Base-by-base conservation (phyloP, 2,888 invertebrate species). In the Plebejus melissa region DNA sequence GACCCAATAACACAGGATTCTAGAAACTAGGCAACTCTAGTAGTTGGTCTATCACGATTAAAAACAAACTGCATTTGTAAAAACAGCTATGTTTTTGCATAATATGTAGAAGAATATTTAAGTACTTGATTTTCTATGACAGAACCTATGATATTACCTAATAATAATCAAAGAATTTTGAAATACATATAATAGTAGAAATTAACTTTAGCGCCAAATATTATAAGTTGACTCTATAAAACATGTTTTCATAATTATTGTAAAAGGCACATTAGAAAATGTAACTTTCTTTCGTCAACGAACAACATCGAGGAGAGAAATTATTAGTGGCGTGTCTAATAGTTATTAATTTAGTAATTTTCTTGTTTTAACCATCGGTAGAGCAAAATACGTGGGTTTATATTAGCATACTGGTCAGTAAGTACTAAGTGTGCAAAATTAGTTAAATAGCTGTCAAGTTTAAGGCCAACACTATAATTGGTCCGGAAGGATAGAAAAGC, bases 261-360 rank as follows among this genome's bases (percentile, higher is more conserved):
- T 41, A 70, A 70, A 9, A 70, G 50, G 32, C 72, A 54, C 72
- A 54, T 72, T 72, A 72, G 72, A 72, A 72, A 72, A 54, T 72
- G 50, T 72, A 32, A 72, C 72, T 72, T 72, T 72, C 72, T 50
- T 72, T 72, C 72, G 50, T 72, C 13, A 32, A 65, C 32, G 13
- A 32, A 16, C 65, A 65, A 0, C 65, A 16, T 65, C 32, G 32
- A 72, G 32, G 32, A 16, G 72, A 72, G 72, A 71, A 72, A 32
- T 16, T 50, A 32, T 6, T 7, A 72, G 54, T 41, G 32, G 65
- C 65, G 65, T 65, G 65, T 36, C 65, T 65, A 65, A 65, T 65
- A 65, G 65, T 32, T 65, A 65, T 54, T 65, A 65, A 65, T 65
- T 65, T 65, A 65, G 32, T 65, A 32, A 36, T 13, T 65, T 65